phyloP scores from a whole-genome alignment of 2,888 invertebrate genomes.

The Dichetophora obliterata region DNA sequence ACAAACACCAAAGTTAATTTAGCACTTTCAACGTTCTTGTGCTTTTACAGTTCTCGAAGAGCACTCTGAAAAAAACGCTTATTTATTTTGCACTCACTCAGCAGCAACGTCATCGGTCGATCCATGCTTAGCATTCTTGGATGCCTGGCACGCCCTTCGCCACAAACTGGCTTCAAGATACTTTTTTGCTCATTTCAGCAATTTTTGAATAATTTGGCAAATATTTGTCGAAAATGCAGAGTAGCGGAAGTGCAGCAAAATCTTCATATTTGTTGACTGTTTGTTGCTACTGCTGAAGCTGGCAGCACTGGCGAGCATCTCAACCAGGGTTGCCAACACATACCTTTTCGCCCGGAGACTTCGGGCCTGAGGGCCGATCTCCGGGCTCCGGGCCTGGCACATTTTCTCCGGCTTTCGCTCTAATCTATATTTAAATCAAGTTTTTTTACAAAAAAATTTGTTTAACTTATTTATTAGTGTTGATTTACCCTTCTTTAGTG shows the following conservation, averaged over 20 bases:
- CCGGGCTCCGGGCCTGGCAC: no score
- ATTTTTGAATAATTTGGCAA: slow-evolving; percentile 30
- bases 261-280: neutral
- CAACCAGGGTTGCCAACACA: no score
- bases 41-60: neutral
- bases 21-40: neutral
- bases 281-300: neutral
- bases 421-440: no score
- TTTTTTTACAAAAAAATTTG: no score
- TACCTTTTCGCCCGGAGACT: no score
- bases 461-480: no score
- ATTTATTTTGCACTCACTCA: neutral
- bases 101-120: neutral
- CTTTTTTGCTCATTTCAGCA: slow-evolving; percentile 22
- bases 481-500: no score
- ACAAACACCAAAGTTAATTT: slow-evolving; percentile 16
- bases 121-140: neutral
- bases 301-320: neutral
- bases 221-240: slow-evolving; percentile 27
- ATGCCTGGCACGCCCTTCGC: neutral
- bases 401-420: no score
- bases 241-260: slow-evolving; percentile 5
- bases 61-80: neutral
- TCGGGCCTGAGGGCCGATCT: no score
- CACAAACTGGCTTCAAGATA: neutral